These are phyloP conservation scores for Fopius arisanus DNA, from an alignment of 1,140 invertebrate species.

Conservation along the genomic window DNA sequence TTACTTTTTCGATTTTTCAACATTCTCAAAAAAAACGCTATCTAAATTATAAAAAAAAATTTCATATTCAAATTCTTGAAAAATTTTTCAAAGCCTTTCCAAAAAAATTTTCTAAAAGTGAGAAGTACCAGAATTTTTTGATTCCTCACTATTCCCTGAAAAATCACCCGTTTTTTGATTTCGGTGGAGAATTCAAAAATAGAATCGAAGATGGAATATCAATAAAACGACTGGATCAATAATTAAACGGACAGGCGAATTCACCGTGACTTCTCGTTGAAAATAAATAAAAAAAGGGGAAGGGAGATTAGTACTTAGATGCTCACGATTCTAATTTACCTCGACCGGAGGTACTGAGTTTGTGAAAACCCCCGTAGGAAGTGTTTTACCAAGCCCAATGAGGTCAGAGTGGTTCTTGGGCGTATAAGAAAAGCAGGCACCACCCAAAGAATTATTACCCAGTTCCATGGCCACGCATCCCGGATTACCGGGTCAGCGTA, in stretches of 20 bases:
- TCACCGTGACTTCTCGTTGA: neutral
- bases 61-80: too few relatives aligned
- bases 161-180: too few relatives aligned
- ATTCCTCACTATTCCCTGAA: too few relatives aligned
- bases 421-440: neutral
- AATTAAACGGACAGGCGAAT: neutral
- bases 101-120: too few relatives aligned
- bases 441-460: conserved; percentile 14
- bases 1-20: too few relatives aligned
- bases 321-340: conserved; percentile 7
- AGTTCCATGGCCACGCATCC: conserved; percentile 26
- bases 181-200: too few relatives aligned
- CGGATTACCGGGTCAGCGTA: conserved; percentile 36
- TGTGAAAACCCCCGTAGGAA: neutral
- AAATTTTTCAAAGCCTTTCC: too few relatives aligned
- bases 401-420: neutral
- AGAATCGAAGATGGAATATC: too few relatives aligned
- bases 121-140: too few relatives aligned
- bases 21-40: too few relatives aligned
- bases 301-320: neutral
- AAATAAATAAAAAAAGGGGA: too few relatives aligned
- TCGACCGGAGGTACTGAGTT: neutral
- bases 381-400: neutral
- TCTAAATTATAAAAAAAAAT: too few relatives aligned
- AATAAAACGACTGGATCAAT: neutral